These are phyloP conservation scores for Umimayanthus chanpuru DNA, from an alignment of 92 coral and sea anemone genomes.

Conservation along the genomic window DNA sequence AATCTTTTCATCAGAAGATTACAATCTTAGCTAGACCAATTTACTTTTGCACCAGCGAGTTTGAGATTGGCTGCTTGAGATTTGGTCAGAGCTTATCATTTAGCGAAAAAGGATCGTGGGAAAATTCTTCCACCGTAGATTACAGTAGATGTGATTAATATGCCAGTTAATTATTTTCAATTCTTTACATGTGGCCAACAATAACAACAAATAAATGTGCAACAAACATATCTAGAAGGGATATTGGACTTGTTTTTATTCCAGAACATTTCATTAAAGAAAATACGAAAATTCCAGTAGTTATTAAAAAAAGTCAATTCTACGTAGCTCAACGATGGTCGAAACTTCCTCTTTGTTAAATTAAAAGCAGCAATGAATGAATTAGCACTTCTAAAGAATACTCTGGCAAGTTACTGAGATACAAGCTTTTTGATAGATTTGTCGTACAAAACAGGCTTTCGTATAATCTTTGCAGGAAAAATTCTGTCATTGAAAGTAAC, in stretches of 20 bases:
- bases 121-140: background rate
- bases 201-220: background rate
- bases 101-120: background rate
- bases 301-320: too few species aligned
- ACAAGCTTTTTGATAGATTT: background rate
- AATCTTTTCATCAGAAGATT: background rate
- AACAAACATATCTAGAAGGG: background rate
- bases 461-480: background rate
- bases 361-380: background rate
- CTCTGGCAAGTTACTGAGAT: background rate
- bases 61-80: background rate
- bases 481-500: background rate
- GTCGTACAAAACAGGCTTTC: background rate
- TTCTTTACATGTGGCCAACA: background rate
- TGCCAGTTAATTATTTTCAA: background rate
- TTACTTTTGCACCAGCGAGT: background rate
- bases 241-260: background rate
- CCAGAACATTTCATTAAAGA: too few species aligned
- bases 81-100: background rate
- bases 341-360: background rate
- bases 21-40: background rate
- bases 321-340: background rate
- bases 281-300: conserved; percentile 9
- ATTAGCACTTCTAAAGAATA: background rate
- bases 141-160: too few species aligned